Conservation (phyloP, 1,140 invertebrate species). For the Leptinotarsa texana region DNA sequence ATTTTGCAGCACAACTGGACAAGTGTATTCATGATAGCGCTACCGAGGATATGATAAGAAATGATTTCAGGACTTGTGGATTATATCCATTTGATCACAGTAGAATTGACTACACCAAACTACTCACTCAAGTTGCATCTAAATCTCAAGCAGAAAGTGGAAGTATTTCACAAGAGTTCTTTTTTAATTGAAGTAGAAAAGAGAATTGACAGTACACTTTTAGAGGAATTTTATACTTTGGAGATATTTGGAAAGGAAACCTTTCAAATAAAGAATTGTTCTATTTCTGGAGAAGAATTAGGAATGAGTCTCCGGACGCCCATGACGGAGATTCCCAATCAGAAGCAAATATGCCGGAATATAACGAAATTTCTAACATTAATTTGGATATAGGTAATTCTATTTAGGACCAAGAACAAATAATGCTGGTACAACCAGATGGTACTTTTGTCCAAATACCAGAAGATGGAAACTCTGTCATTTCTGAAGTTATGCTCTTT, state of each 20-base stretch:
- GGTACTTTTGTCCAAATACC: too few species aligned
- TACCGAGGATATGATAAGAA: constrained; percentile 13
- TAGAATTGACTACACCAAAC: constrained; percentile 9
- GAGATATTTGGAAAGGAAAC: too few species aligned
- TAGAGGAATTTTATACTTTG: too few species aligned
- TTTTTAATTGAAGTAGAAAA: neutral
- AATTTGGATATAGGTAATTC: too few species aligned
- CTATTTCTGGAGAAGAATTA: too few species aligned
- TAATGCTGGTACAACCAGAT: too few species aligned
- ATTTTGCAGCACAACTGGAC: constrained; percentile 22
- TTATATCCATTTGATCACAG: constrained; percentile 1
- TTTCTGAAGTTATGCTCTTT: too few species aligned
- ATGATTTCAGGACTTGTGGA: constrained; percentile 34
- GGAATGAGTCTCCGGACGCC: too few species aligned
- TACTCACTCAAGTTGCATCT: neutral
- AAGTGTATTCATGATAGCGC: neutral
- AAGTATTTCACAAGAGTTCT: neutral
- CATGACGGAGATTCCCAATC: neutral
- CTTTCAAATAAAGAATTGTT: too few species aligned
- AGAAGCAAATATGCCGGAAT: neutral
- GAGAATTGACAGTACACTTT: neutral
- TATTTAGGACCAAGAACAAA: too few species aligned
- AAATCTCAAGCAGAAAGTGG: neutral
- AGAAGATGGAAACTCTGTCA: too few species aligned
- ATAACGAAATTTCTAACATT: too few species aligned